A percentile compares a stretch with the other conserved stretches of the same genome.
Evolutionary conservation across 2,888 invertebrate species (phyloP).

Genomic region (Phyllotreta striolata): DNA sequence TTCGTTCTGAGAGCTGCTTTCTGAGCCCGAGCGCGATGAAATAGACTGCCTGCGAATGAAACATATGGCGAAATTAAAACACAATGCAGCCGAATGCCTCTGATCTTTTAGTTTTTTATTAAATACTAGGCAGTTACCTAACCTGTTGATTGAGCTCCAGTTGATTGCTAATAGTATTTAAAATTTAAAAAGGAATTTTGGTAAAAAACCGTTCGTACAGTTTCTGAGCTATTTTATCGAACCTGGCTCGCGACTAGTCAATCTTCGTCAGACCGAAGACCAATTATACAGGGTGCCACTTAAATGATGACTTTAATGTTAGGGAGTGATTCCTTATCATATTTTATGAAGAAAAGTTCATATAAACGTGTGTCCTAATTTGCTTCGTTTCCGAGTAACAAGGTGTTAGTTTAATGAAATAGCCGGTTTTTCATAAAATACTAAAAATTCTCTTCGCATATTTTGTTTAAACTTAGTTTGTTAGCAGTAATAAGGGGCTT

Average conservation of each 20-base stretch:
- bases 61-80: conserved; percentile 17
- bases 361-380: conserved; percentile 23
- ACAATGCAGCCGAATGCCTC: not conserved
- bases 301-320: too few species aligned
- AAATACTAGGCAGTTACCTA: too few species aligned
- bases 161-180: too few species aligned
- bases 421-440: conserved; percentile 1
- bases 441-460: not conserved
- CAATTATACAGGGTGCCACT: too few species aligned
- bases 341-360: not conserved
- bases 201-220: too few species aligned
- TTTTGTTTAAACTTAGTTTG: conserved; percentile 9
- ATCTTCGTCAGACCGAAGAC: too few species aligned
- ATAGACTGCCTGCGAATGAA: conserved; percentile 11
- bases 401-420: conserved; percentile 21
- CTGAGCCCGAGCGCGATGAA: conserved; percentile 12
- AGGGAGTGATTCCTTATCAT: too few species aligned
- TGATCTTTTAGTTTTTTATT: too few species aligned
- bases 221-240: too few species aligned
- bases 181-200: too few species aligned
- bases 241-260: too few species aligned
- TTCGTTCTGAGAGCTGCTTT: conserved; percentile 8
- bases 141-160: too few species aligned
- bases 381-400: conserved; percentile 17
- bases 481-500: conserved; percentile 2